Percentiles rank a stretch among this genome's conserved stretches.
These are phyloP conservation scores for Rhabdomys dilectus DNA, from an alignment of 2,113 vertebrate species.

Conservation along the genomic window DNA sequence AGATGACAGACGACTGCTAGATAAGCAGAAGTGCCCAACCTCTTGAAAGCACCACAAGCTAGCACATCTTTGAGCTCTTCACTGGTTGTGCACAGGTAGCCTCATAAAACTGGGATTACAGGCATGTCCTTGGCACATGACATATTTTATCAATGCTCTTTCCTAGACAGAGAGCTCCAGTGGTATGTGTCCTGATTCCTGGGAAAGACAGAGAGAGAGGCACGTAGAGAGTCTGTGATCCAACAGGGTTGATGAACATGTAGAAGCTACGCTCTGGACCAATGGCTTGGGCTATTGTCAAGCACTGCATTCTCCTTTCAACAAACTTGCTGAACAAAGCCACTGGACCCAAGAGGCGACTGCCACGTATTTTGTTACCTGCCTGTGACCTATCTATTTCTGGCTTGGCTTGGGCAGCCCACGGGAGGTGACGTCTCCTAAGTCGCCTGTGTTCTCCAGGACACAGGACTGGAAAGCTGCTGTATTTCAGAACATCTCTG, in stretches of 20 bases:
- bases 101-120: neutral
- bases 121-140: neutral
- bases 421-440: neutral
- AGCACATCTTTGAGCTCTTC: neutral
- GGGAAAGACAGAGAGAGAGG: neutral
- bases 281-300: too few species aligned
- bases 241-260: neutral
- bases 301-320: neutral
- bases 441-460: neutral
- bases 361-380: neutral
- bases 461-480: neutral
- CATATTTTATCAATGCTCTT: neutral
- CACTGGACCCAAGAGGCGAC: neutral
- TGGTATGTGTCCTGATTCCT: neutral
- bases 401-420: neutral
- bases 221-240: neutral
- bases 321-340: neutral
- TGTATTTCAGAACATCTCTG: constrained; percentile 22
- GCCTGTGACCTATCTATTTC: neutral
- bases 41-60: neutral
- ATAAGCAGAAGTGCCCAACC: neutral
- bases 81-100: too few species aligned
- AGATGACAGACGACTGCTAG: neutral
- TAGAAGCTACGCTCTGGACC: neutral
- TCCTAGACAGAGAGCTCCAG: neutral